Evolutionary conservation across 2,888 invertebrate genomes (phyloP), one percentile per base, ranked within the genome.

Genomic region (Opisthograptis luteolata): DNA sequence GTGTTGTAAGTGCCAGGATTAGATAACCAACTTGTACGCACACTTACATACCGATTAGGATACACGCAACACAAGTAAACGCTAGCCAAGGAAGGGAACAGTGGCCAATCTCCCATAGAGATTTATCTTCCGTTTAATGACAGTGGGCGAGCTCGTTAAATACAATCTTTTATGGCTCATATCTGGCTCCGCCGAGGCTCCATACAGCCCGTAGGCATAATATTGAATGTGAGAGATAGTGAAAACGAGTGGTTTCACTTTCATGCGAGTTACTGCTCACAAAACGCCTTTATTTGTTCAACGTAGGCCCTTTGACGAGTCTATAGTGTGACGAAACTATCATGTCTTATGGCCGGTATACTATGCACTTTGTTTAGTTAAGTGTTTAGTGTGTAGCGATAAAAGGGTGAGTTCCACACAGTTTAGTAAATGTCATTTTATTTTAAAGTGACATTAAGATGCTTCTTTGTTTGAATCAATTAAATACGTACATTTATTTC

Each of bases 231-330:
- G 37, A 35, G 52, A 42, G 52, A 60, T 64, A 70, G 66, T 68
- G 66, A 76, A 81, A 83, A 72, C 62, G 67, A 71, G 63, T 62
- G 68, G 68, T 81, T 84, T 85, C 81, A 79, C 84, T 87, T 84
- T 87, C 84, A 52, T 73, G 66, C 64, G 72, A 72, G 79, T 79
- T 76, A 76, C 75, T 27, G 65, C 67, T 64, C 56, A 57, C 64
- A 55, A 61, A 66, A 63, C 65, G 60, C 62, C 64, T 73, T 67
- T 70, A 64, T 73, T 73, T 72, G 66, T 65, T 64, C 62, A 53
- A 53, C 45, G 59, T 50, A 62, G 62, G 72, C 71, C 74, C 72
- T 75, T 67, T 57, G 55, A 61, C 49, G 39, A 35, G 44, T n/a
- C n/a, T n/a, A n/a, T 71, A 62, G 67, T 55, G 66, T 52, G 48